Evolutionary conservation across 2,888 invertebrate genomes (phyloP).

Genomic region (Eustalomyia histrio): DNA sequence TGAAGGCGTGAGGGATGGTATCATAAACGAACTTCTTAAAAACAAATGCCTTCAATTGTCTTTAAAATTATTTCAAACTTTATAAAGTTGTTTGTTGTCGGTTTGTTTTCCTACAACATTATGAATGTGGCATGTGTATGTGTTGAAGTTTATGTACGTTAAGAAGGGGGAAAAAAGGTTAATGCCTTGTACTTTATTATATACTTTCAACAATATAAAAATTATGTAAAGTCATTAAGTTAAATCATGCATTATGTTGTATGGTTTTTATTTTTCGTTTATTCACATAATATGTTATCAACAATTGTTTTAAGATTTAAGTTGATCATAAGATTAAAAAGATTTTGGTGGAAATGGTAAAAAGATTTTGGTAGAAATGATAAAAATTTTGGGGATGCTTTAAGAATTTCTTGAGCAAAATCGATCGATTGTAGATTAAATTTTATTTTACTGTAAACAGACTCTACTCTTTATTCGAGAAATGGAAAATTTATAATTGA

Average conservation of each 20-base stretch:
- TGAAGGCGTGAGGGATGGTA: not conserved
- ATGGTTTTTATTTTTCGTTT: not conserved
- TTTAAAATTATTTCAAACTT: conserved; percentile 28
- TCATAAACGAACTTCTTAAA: not conserved
- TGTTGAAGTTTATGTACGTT: not conserved
- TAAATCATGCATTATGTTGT: conserved; percentile 37
- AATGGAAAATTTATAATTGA: no score
- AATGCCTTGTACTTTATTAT: conserved; percentile 30
- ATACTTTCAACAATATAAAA: not conserved
- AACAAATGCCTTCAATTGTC: conserved; percentile 9
- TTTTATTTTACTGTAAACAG: no score
- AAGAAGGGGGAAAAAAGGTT: conserved; percentile 45
- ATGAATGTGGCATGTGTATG: conserved; percentile 29
- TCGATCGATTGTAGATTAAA: no score
- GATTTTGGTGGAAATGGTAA: not conserved
- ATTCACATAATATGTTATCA: not conserved
- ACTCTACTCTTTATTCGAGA: no score
- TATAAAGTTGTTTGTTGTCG: conserved; percentile 33
- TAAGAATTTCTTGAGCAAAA: no score
- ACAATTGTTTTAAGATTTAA: conserved; percentile 6
- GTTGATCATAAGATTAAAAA: not conserved
- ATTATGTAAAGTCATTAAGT: conserved; percentile 45
- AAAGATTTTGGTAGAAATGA: no score
- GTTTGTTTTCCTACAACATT: conserved; percentile 7
- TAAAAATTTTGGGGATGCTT: no score